Conservation (phyloP, 2,797 vertebrate species). For the Adrianichthys oophorus region DNA sequence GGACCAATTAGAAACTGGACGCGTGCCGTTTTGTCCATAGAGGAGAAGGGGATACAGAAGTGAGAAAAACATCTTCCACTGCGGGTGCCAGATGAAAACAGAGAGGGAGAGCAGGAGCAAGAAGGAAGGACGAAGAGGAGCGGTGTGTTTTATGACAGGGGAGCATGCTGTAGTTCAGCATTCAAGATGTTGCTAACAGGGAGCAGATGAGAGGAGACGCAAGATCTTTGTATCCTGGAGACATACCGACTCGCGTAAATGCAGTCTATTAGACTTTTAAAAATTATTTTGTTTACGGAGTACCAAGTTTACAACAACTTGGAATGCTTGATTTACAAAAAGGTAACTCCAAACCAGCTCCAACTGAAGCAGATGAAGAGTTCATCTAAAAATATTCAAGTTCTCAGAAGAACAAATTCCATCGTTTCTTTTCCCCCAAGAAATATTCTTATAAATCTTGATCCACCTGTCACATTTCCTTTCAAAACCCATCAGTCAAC, state of each 20-base stretch:
- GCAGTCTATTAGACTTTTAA: neutral
- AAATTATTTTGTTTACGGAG: too few species aligned
- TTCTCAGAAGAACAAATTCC: too few species aligned
- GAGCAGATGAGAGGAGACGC: conserved; percentile 73
- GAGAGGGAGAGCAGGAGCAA: conserved; percentile 21
- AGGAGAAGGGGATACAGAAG: conserved; percentile 29
- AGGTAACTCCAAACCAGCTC: neutral
- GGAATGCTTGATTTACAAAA: neutral
- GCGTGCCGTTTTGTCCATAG: conserved; percentile 62
- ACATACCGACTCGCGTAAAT: neutral
- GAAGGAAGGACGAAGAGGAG: conserved; percentile 45
- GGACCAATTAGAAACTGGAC: conserved; percentile 62
- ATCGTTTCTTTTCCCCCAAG: too few species aligned
- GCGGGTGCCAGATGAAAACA: conserved; percentile 50
- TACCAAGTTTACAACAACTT: too few species aligned
- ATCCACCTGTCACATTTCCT: too few species aligned
- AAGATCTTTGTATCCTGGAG: conserved; percentile 19
- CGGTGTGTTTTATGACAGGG: conserved; percentile 73
- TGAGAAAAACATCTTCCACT: conserved; percentile 66
- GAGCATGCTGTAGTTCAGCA: conserved; percentile 64
- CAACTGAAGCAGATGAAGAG: neutral
- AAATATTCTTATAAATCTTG: too few species aligned
- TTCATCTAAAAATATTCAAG: neutral
- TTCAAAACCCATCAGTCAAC: neutral
- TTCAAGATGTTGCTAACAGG: conserved; percentile 78